Base-by-base conservation (phyloP, 2,113 vertebrate species). In the Caranx melampygus region DNA sequence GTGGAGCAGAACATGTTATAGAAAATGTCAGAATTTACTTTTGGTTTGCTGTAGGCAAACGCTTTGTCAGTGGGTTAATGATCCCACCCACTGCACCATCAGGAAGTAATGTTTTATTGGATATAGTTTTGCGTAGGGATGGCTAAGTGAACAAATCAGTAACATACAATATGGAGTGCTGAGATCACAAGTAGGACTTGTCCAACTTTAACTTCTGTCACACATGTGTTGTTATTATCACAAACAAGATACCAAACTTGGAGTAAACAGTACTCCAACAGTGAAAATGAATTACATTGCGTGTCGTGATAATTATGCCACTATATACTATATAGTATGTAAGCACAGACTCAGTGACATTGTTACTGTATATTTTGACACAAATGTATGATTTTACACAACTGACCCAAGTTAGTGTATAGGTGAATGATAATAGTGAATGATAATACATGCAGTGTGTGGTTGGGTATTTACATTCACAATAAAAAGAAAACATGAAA, bases 401-500 rank as follows among this genome's bases (percentile, higher is more conserved):
- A 9, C 21, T 6, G n/a, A 34, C 57, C 6, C 60, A 12, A 54
- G 14, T 35, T 21, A 52, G 10, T 26, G 14, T n/a, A n/a, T 13
- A 16, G 11, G 12, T n/a, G n/a, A n/a, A n/a, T n/a, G n/a, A n/a
- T n/a, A n/a, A n/a, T n/a, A n/a, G 72, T 81, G 12, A 82, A 66
- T 44, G 14, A 1, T 26, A 61, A 68, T 34, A 31, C 44, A 52
- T 42, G 52, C 72, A 64, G 63, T 33, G 54, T 70, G 49, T 74
- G 18, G 7, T 52, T 68, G 60, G 44, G 21, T 74, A 75, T 55
- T 73, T n/a, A 44, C 76, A 20, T 64, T 65, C 49, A 66, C 21
- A 77, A 45, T 31, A 45, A 79, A 55, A 7, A 34, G 26, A 26
- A 26, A 26, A 26, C 1, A 1, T 26, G 26, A 26, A 26, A 26